These are phyloP conservation scores for Drosophila mauritiana DNA, from an alignment of 1,140 invertebrate species.

Conservation along the genomic window DNA sequence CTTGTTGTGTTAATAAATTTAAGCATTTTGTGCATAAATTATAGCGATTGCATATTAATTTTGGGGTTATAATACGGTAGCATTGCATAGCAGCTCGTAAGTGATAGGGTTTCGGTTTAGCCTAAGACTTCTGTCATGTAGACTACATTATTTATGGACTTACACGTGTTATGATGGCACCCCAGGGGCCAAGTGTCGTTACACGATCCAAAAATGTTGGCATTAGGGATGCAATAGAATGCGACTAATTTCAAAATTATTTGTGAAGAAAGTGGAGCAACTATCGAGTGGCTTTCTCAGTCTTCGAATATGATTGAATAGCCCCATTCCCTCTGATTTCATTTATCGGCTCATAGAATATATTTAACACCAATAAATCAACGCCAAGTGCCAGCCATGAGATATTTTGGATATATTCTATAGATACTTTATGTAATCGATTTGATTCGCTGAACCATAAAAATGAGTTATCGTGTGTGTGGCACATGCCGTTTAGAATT, in stretches of 20 bases:
- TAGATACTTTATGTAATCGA: slow-evolving; percentile 48
- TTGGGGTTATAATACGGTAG: slow-evolving; percentile 44
- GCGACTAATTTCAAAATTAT: slow-evolving; percentile 31
- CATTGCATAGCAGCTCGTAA: slow-evolving; percentile 13
- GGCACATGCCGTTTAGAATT: slow-evolving; percentile 47
- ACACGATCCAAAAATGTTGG: slow-evolving; percentile 37
- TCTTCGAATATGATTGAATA: slow-evolving; percentile 33
- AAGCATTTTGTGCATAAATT: slow-evolving; percentile 73
- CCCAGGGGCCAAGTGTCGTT: slow-evolving; percentile 49
- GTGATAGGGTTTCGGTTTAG: slow-evolving; percentile 38
- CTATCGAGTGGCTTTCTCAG: slow-evolving; percentile 9
- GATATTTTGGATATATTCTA: slow-evolving; percentile 40
- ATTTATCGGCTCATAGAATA: slow-evolving; percentile 36
- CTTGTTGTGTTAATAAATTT: slow-evolving; percentile 66
- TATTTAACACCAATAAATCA: slow-evolving; percentile 63
- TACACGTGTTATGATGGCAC: slow-evolving; percentile 76
- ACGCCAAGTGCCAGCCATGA: slow-evolving; percentile 37
- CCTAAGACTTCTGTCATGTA: slow-evolving; percentile 20
- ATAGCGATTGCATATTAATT: slow-evolving; percentile 71
- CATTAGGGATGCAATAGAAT: not conserved
- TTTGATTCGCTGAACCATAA: slow-evolving; percentile 59
- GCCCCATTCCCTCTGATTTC: slow-evolving; percentile 7
- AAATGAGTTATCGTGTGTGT: slow-evolving; percentile 56
- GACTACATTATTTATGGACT: slow-evolving; percentile 65
- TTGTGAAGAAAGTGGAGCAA: slow-evolving; percentile 32